phyloP scores from a whole-genome alignment of 2,113 vertebrate genomes.

The Halichoerus grypus region DNA sequence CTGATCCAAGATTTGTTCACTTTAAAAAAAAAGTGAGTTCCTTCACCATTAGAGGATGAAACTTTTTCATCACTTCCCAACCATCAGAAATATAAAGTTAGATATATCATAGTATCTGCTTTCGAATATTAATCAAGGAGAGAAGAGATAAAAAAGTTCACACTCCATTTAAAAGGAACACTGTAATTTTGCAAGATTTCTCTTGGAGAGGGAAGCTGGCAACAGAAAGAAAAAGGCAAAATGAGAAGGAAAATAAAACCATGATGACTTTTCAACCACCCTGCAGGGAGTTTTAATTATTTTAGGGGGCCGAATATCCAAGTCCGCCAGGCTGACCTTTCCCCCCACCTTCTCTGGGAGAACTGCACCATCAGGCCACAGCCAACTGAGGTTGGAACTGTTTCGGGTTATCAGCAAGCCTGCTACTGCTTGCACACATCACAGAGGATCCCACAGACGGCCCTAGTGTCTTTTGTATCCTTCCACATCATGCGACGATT shows the following conservation, averaged over 20 bases:
- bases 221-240: slow-evolving; percentile 62
- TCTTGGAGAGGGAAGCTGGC: not conserved
- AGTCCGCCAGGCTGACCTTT: not conserved
- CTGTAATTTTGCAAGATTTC: slow-evolving; percentile 39
- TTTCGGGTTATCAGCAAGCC: not conserved
- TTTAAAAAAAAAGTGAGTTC: slow-evolving; percentile 17
- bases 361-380: not conserved
- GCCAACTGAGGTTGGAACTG: not conserved
- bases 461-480: slow-evolving; percentile 56
- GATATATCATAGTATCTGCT: not conserved
- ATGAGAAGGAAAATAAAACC: slow-evolving; percentile 45
- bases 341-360: not conserved
- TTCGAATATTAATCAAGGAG: slow-evolving; percentile 58
- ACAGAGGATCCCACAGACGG: not conserved
- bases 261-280: slow-evolving; percentile 2
- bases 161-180: slow-evolving; percentile 21
- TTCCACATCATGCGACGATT: slow-evolving; percentile 54
- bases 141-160: slow-evolving; percentile 62
- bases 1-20: slow-evolving; percentile 59
- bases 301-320: not conserved
- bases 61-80: slow-evolving; percentile 66
- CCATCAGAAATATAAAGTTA: slow-evolving; percentile 42
- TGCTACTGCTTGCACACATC: not conserved
- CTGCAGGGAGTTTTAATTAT: slow-evolving; percentile 34
- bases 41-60: slow-evolving; percentile 66